phyloP scores from a whole-genome alignment of 2,797 vertebrate genomes.

The Sebastes vulpes region DNA sequence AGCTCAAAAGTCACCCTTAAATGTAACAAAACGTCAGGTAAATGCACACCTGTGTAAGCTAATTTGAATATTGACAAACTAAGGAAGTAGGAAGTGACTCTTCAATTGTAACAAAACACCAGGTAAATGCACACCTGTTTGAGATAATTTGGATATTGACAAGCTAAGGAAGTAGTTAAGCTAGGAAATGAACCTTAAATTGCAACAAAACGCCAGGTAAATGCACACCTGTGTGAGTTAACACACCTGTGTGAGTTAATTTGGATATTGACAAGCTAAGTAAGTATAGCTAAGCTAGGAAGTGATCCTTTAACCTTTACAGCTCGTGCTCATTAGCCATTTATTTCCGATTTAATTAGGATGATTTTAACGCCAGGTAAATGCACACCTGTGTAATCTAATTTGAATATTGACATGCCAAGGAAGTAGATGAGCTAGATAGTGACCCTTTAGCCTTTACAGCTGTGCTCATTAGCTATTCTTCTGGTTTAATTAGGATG shows the following conservation, averaged over 20 bases:
- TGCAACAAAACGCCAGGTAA: neutral
- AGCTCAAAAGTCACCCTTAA: no score
- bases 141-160: neutral
- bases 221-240: slow-evolving; percentile 8
- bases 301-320: no score
- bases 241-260: no score
- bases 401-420: no score
- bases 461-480: neutral
- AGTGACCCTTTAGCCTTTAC: neutral
- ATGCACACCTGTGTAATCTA: slow-evolving; percentile 6
- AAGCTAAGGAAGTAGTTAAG: no score
- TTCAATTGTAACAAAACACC: neutral
- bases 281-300: no score
- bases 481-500: neutral
- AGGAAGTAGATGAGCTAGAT: no score
- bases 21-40: neutral
- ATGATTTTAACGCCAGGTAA: neutral
- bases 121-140: slow-evolving; percentile 15
- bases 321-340: neutral
- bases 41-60: neutral
- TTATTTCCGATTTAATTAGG: neutral
- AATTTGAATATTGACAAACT: neutral
- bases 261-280: no score
- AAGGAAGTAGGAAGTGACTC: neutral
- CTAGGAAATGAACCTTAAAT: no score